Evolutionary conservation across 2,113 vertebrate genomes (phyloP).

Genomic region (Xenopus laevis): DNA sequence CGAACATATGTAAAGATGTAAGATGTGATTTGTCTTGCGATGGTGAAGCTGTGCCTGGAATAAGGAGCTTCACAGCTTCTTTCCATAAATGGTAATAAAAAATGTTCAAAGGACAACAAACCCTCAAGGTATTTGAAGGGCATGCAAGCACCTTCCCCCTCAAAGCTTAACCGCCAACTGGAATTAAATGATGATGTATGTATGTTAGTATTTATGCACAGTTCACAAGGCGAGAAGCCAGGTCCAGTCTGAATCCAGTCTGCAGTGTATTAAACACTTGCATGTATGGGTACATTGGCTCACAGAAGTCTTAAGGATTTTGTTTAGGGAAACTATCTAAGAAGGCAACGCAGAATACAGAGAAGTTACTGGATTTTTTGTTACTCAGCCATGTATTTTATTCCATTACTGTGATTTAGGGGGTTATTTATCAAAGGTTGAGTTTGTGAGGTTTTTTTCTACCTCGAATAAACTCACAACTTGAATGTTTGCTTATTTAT

Average conservation of each 20-base stretch:
- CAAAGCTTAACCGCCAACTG: neutral
- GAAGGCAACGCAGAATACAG: too few relatives aligned
- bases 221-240: neutral
- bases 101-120: neutral
- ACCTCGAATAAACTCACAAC: too few relatives aligned
- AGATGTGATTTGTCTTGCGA: neutral
- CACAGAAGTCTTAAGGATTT: too few relatives aligned
- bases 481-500: too few relatives aligned
- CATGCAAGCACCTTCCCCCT: neutral
- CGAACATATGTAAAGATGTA: neutral
- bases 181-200: conserved; percentile 4
- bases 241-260: neutral
- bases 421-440: too few relatives aligned
- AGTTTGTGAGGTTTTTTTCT: too few relatives aligned
- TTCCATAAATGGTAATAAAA: conserved; percentile 7
- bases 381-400: too few relatives aligned
- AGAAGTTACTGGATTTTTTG: too few relatives aligned
- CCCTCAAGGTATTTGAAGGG: conserved; percentile 6
- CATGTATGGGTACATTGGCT: too few relatives aligned
- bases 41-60: neutral
- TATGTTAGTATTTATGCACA: conserved; percentile 12
- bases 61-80: neutral
- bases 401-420: too few relatives aligned
- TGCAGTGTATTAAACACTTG: too few relatives aligned
- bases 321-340: too few relatives aligned